A percentile compares a stretch with the other conserved stretches of the same genome.
Conservation (phyloP, 2,797 vertebrate species). For the Vireo griseus region DNA sequence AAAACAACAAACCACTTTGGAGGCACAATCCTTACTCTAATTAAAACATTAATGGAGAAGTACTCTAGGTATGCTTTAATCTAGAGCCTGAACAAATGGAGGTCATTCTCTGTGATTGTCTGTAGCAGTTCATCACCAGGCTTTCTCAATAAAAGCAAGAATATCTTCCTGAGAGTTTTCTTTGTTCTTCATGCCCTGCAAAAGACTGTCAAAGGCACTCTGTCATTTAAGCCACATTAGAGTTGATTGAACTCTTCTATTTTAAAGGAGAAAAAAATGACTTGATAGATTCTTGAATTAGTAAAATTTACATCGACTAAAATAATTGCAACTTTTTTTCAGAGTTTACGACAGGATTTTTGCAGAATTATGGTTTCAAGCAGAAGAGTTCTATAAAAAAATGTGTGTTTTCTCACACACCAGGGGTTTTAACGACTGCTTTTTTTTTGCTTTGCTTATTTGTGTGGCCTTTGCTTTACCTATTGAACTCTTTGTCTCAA, state of each 20-base stretch:
- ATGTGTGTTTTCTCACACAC: not conserved
- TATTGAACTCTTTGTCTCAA: not conserved
- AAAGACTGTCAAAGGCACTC: not conserved
- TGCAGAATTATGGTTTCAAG: not conserved
- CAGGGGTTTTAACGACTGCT: not conserved
- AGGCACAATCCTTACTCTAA: not conserved
- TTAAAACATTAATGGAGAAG: not conserved
- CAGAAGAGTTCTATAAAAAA: not conserved
- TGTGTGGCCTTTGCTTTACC: not conserved
- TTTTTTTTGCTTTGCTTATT: not conserved
- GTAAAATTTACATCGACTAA: not conserved
- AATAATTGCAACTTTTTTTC: not conserved
- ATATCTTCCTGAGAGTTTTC: not conserved
- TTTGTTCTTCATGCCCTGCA: not conserved
- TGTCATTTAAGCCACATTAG: not conserved
- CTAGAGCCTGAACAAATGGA: not conserved
- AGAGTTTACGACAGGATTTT: not conserved
- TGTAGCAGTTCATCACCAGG: not conserved
- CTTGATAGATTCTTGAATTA: not conserved
- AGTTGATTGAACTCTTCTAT: not conserved
- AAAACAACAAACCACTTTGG: not conserved
- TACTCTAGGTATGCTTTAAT: not conserved
- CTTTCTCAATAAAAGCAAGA: not conserved
- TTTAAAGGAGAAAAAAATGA: not conserved
- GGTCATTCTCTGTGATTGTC: not conserved